Evolutionary conservation across 2,113 vertebrate species (phyloP), one percentile per base, ranked within the genome.

Genomic region (Cynopterus brachyotis): DNA sequence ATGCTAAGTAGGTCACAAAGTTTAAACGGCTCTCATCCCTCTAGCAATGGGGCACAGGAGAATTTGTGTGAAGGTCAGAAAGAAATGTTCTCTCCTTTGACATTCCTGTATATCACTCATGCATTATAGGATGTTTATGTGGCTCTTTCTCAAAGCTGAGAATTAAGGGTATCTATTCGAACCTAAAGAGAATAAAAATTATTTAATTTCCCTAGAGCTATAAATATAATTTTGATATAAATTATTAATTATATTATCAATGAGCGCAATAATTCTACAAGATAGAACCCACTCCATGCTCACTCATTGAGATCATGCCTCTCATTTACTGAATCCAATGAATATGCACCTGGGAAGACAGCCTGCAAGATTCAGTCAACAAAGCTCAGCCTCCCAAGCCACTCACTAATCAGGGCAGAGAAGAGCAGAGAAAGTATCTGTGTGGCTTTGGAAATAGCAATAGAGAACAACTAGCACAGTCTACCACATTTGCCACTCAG

Each of bases 61-160:
- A 96, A 97, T 91, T 95, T 87, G 40, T 91, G n/a, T 62, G 88
- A 92, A 95, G 70, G 96, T 97, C 92, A 98, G 70, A 95, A 97
- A 94, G 32, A 57, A 72, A 75, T 62, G n/a, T 81, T 94, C 50
- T 75, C 62, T 94, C 37, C 57, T 93, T 42, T 95, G 91, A 86
- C 42, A 89, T 92, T 91, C 83, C 7, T 81, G 2, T 73, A 24
- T 75, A 91, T 91, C 42, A 82, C 35, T 91, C 59, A 82, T 42
- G 32, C 55, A 87, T 75, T 91, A 91, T 94, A 66, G 62, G 47
- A 78, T 57, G 30, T 79, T 85, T 95, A 75, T 79, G 42, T 69
- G 45, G 53, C 57, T 86, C 13, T 83, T 92, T 84, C 19, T 93
- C 72, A 95, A 85, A 94, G 16, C 28, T 85, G 22, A 20, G 24